Base-by-base conservation (phyloP, 2,888 invertebrate genomes). In the Enoplolaimus lenunculus region DNA sequence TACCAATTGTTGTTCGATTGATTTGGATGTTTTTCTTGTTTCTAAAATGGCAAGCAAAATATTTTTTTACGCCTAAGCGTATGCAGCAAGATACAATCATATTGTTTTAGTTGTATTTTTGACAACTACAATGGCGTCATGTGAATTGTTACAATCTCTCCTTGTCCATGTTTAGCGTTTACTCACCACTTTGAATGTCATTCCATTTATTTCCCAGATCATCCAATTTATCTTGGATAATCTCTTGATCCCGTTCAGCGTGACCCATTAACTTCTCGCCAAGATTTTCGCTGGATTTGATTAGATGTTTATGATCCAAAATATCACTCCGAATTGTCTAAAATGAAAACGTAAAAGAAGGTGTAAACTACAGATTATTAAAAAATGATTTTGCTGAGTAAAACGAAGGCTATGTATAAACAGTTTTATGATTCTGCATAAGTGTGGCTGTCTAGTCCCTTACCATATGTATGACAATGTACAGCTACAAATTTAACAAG, bases 221-320 rank as follows among this genome's bases (percentile, higher is more conserved):
- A 75, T 88, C 86, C 1, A 94, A 84, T 78, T 91, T 89, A 60
- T 87, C 87, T 79, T 90, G 88, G 0, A 95, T 90, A 1, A 89
- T 87, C 67, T 93, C 92, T 79, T 93, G 91, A 78, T 94, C 93
- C 68, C 89, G 87, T 79, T 94, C 93, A 76, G 93, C 93, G 66
- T 90, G 87, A 0, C 87, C 87, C 68, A 93, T 85, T 84, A 94
- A 90, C 0, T 90, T 88, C 77, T 93, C 92, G 0, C 93, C 93
- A 1, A 90, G 83, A 0, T 88, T 88, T 78, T 88, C 87, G 75
- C 90, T 89, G 81, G 90, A 90, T 78, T 94, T 94, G 77, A 89
- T 93, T 82, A 94, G 94, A 13, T 92, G 92, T 21, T 91, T 90
- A 78, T 90, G 90, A 81, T 92, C 91, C 88, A 92, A 90, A 0